Base-by-base conservation (phyloP, 2,113 vertebrate genomes). In the Micronycteris hirsuta region DNA sequence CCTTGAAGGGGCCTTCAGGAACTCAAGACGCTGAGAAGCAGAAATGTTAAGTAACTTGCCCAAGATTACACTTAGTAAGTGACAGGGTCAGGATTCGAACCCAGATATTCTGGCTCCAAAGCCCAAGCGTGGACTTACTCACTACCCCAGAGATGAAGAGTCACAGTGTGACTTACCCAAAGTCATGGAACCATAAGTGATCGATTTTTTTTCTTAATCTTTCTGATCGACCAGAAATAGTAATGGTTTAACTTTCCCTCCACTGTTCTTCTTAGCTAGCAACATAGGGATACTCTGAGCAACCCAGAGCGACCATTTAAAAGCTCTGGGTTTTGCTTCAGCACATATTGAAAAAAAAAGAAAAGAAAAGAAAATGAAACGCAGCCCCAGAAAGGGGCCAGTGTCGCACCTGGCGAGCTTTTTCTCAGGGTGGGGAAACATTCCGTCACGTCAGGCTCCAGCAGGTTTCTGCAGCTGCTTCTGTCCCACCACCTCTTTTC, bases 261-360 rank as follows among this genome's bases (percentile, higher is more conserved):
- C 43, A 17, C 33, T 28, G 41, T 78, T 58, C 33, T 70, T 43
- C 80, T 78, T 56, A 14, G 67, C 47, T 36, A 6, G 54, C 17
- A 2, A 61, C 6, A 5, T 31, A 10, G 47, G 43, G 85, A 8
- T 47, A 12, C 36, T n/a, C 84, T 28, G 70, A 71, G 14, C 49
- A 43, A 20, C 31, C 31, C 17, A 4, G 65, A 3, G 22, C 16
- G 28, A 10, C 28, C 7, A 0, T 31, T 28, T 22, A 31, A 47
- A 93, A 94, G 84, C 19, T 49, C 28, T 63, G 43, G 65, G 20
- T 26, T 78, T 82, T 86, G 41, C 38, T 47, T 68, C 56, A 17
- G 24, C 7, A 5, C 4, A 0, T 17, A 15, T 2, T 33, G 77
- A 22, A n/a, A 61, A 36, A n/a, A 67, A n/a, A n/a, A 33, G 14